These are phyloP conservation scores for Smithornis capensis DNA, from an alignment of 2,113 vertebrate genomes.

Conservation along the genomic window DNA sequence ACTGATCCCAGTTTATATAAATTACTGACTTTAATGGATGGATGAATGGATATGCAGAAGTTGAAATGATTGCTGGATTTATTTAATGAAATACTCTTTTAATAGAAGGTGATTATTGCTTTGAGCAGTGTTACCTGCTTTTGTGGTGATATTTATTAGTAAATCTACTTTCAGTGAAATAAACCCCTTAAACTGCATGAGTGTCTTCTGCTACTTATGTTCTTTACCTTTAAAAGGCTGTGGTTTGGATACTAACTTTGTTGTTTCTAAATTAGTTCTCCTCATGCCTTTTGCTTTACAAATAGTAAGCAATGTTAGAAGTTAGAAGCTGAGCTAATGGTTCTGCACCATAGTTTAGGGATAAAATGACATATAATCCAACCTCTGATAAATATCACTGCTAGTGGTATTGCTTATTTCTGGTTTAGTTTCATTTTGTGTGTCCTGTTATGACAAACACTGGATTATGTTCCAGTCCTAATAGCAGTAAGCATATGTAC, in stretches of 20 bases:
- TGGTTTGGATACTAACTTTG: background rate
- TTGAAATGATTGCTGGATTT: background rate
- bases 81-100: background rate
- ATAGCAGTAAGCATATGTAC: background rate
- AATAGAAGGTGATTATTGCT: background rate
- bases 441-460: background rate
- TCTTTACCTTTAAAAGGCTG: background rate
- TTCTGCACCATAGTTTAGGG: background rate
- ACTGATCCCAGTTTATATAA: background rate
- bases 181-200: background rate
- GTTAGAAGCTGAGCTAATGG: background rate
- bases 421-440: background rate
- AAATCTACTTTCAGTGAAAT: background rate
- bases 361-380: background rate
- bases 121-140: background rate
- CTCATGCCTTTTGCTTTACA: background rate
- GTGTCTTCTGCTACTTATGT: background rate
- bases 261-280: background rate
- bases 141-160: background rate
- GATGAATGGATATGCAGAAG: background rate
- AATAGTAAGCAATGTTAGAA: background rate
- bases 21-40: background rate
- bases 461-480: background rate
- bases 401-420: background rate
- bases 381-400: background rate